Conservation (phyloP, 2,797 vertebrate species). For the Nannoperca obscura region DNA sequence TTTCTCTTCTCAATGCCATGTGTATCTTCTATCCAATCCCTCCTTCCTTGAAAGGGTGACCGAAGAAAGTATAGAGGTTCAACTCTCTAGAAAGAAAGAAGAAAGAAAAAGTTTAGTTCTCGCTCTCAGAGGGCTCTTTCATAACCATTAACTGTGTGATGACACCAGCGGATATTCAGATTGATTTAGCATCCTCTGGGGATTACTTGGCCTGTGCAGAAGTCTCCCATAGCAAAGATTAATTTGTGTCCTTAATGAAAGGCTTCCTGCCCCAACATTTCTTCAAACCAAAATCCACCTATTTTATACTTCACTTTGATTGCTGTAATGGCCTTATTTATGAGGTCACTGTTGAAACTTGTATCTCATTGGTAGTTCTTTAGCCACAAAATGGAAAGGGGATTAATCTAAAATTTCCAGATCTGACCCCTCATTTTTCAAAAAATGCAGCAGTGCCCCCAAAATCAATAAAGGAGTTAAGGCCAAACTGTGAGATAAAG, state of each 20-base stretch:
- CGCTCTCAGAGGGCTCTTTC: constrained; percentile 76
- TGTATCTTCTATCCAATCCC: constrained; percentile 64
- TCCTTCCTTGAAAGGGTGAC: constrained; percentile 44
- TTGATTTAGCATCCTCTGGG: constrained; percentile 82
- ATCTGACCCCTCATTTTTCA: constrained; percentile 75
- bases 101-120: constrained; percentile 53
- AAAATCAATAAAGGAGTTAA: constrained; percentile 80
- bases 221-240: constrained; percentile 78
- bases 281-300: constrained; percentile 75
- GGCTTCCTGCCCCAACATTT: constrained; percentile 77
- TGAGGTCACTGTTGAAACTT: constrained; percentile 63
- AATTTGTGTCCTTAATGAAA: constrained; percentile 82
- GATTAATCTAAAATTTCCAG: constrained; percentile 76
- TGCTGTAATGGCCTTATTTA: constrained; percentile 83
- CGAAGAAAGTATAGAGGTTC: constrained; percentile 52
- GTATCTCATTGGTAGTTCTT: constrained; percentile 60
- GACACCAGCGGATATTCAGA: constrained; percentile 84
- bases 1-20: constrained; percentile 48
- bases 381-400: constrained; percentile 49
- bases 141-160: constrained; percentile 84
- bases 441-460: constrained; percentile 45
- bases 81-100: constrained; percentile 35
- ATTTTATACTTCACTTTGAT: constrained; percentile 80
- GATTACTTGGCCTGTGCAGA: constrained; percentile 68
- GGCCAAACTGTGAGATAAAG: constrained; percentile 69